Conservation (phyloP, 2,888 invertebrate species). For the Tridacna gigas region DNA sequence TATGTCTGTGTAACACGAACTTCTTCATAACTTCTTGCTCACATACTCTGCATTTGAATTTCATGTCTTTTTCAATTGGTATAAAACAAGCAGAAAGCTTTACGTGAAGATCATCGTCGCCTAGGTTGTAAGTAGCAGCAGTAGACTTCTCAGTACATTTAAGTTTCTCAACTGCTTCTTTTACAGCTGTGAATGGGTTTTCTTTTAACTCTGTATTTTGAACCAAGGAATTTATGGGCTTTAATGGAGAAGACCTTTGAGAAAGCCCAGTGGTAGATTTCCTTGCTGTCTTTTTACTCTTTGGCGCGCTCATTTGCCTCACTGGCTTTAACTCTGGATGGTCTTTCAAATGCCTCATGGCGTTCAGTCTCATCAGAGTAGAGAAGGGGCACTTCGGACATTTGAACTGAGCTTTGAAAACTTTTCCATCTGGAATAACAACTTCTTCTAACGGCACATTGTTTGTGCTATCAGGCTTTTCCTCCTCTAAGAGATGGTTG, state of each 20-base stretch:
- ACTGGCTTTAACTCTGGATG: slow-evolving; percentile 66
- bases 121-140: slow-evolving; percentile 55
- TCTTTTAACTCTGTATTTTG: slow-evolving; percentile 30
- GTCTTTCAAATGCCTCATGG: slow-evolving; percentile 65
- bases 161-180: slow-evolving; percentile 35
- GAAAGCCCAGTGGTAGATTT: slow-evolving; percentile 41
- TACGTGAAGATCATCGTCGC: slow-evolving; percentile 67
- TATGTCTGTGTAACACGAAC: slow-evolving; percentile 78
- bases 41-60: slow-evolving; percentile 74
- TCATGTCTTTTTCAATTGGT: slow-evolving; percentile 59
- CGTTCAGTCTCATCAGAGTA: slow-evolving; percentile 62
- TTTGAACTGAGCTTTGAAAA: slow-evolving; percentile 66
- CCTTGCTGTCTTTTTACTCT: slow-evolving; percentile 48
- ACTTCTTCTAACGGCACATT: slow-evolving; percentile 35
- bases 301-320: slow-evolving; percentile 22
- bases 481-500: background rate
- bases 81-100: slow-evolving; percentile 66
- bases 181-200: slow-evolving; percentile 60
- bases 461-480: background rate
- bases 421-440: slow-evolving; percentile 69
- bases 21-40: slow-evolving; percentile 74
- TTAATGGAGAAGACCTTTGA: background rate
- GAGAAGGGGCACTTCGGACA: slow-evolving; percentile 73
- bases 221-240: slow-evolving; percentile 24
- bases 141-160: background rate